Evolutionary conservation across 2,888 invertebrate species (phyloP), one percentile per base, ranked within the genome.

Genomic region (Torymus aiolomorphi): DNA sequence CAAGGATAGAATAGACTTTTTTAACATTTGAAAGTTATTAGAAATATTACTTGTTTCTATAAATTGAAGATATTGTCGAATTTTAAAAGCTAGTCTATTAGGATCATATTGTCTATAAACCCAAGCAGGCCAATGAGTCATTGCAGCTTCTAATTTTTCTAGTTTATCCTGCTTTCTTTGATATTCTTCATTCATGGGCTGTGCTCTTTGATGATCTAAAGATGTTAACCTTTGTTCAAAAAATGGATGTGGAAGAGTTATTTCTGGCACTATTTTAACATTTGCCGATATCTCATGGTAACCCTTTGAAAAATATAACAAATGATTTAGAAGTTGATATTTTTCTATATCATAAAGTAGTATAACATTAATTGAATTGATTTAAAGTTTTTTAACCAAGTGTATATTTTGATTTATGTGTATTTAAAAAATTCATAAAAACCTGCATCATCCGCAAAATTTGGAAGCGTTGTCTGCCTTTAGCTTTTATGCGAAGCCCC

Each of bases 391-490:
- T 42, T 31, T 24, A 31, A 42, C 13, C 18, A 18, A 31, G 31
- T 12, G 18, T 3, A 16, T 49, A 42, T n/a, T n/a, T 16, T 49
- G 0, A 63, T 42, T 42, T n/a, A n/a, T 31, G 42, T n/a, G 10
- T 63, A 42, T 14, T 42, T 16, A n/a, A 16, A 61, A 61, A 20
- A 65, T 18, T 14, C 5, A 20, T 77, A 62, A n/a, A 51, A 69
- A 86, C 86, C 83, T 85, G 82, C 16, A 82, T 88, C 52, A 89
- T 87, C 42, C 91, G 91, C 1, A 94, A 84, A 66, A 95, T 90
- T 85, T 92, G 91, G 88, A 96, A 96, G 80, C 96, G 91, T 88
- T 96, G 96, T 69, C 96, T 90, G 0, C 95, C 96, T 86, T 94
- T 94, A 0, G 96, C 96, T 90, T 94, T 94, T 16, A 95, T 91